Evolutionary conservation across 2,888 invertebrate species (phyloP), one percentile per base, ranked within the genome.

Genomic region (Caenorhabditis virilis): DNA sequence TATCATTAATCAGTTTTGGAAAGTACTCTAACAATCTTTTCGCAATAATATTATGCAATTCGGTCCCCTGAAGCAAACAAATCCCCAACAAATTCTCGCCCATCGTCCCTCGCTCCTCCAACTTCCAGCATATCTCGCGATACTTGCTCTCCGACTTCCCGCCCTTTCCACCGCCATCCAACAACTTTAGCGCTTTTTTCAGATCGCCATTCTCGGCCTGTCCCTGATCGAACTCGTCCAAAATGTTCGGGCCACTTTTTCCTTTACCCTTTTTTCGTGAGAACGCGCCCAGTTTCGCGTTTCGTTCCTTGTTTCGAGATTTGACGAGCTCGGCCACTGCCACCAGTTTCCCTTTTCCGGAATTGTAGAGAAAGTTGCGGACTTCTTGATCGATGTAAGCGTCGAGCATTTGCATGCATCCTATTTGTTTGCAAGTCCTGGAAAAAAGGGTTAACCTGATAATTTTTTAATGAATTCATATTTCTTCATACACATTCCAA

Each of bases 11-110:
- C 15, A 97, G 88, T 83, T 92, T 93, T 0, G 97, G 97, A 86
- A 92, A 98, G 84, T 92, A 91, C 46, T 91, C 88, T 9, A 97
- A 86, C 15, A 98, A 86, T 55, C 95, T 87, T 85, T 95, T 95
- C 0, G 94, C 95, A 51, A 98, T 87, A 23, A 72, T 51, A 55
- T 79, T 79, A 54, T 79, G 78, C 11, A 73, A 66, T 23, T 70
- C 68, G 7, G 70, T 57, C 25, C 78, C 78, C 22, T 79, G 79
- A 1, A 78, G 66, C 4, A 78, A 62, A 83, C 95, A 95, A 23
- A 95, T 86, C 84, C 95, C 95, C 22, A 97, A 86, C 67, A 93
- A 90, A 0, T 93, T 92, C 86, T 97, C 97, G 0, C 97, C 95
- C 0, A 97, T 76, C 2, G 73, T 66, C 6, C 72, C 74, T 55